A percentile compares a stretch with the other conserved stretches of the same genome.
Evolutionary conservation across 2,797 vertebrate species (phyloP).

Genomic region (Onychomys torridus): DNA sequence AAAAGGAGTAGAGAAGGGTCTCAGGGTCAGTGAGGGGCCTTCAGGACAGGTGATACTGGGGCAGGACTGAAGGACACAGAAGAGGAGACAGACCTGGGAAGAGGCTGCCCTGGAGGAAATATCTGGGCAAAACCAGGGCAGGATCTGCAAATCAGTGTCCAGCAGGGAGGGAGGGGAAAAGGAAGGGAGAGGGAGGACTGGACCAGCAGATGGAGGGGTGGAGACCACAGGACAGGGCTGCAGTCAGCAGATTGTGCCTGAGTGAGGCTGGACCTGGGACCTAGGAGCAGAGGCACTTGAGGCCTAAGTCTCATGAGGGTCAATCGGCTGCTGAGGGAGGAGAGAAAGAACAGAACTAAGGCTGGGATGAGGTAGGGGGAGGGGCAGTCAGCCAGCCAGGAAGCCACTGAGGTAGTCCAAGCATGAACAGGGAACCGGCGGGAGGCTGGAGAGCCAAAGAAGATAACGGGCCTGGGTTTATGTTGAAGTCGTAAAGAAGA

Average conservation of each 20-base stretch:
- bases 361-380: not conserved
- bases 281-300: accelerated
- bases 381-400: not conserved
- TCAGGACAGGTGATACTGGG: not conserved
- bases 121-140: not conserved
- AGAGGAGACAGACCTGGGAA: not conserved
- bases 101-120: not conserved
- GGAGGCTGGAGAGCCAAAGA: not conserved
- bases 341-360: not conserved
- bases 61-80: not conserved
- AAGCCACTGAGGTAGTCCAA: not conserved
- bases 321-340: accelerated
- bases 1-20: not conserved
- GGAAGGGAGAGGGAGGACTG: not conserved
- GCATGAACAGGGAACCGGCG: accelerated
- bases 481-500: not conserved
- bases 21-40: not conserved
- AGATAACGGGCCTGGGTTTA: accelerated
- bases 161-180: too few relatives aligned
- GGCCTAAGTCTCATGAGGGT: not conserved
- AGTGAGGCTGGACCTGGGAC: not conserved
- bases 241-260: not conserved
- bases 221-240: not conserved
- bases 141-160: not conserved
- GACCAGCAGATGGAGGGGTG: not conserved